phyloP scores from a whole-genome alignment of 2,888 invertebrate species.

The Agrilus cyanescens region DNA sequence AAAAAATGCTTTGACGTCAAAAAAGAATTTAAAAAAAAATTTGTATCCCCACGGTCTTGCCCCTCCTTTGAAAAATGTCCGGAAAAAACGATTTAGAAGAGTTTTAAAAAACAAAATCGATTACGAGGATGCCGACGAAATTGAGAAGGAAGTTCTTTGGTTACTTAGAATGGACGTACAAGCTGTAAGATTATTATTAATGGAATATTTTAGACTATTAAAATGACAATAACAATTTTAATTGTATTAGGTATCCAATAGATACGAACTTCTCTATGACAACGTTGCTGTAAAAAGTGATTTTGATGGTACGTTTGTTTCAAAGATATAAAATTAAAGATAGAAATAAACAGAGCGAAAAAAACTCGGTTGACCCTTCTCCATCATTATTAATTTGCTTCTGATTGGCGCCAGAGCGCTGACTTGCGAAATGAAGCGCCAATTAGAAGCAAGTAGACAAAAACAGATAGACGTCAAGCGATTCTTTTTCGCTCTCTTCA shows the following conservation, averaged over 20 bases:
- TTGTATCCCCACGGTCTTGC: slow-evolving; percentile 53
- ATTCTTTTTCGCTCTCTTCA: no score
- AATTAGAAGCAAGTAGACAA: no score
- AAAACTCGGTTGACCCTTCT: no score
- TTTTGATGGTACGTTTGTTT: background rate
- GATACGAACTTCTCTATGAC: background rate
- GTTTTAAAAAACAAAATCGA: slow-evolving; percentile 49
- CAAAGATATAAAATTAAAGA: no score
- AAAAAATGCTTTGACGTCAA: slow-evolving; percentile 13
- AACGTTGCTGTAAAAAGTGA: background rate
- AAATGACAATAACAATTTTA: background rate
- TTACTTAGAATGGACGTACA: slow-evolving; percentile 51
- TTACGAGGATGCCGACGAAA: slow-evolving; percentile 51
- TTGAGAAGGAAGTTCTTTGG: slow-evolving; percentile 54
- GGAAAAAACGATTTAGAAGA: slow-evolving; percentile 52
- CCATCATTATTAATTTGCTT: no score
- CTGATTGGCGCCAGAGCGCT: no score
- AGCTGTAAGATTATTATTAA: slow-evolving; percentile 39
- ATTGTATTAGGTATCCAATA: slow-evolving; percentile 2
- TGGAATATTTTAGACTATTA: background rate
- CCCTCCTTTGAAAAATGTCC: slow-evolving; percentile 58
- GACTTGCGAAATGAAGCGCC: no score
- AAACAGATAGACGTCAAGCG: no score
- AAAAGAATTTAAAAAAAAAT: slow-evolving; percentile 6
- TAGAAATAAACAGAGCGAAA: no score